Evolutionary conservation across 2,797 vertebrate species (phyloP).

Genomic region (Clarias fuscus): DNA sequence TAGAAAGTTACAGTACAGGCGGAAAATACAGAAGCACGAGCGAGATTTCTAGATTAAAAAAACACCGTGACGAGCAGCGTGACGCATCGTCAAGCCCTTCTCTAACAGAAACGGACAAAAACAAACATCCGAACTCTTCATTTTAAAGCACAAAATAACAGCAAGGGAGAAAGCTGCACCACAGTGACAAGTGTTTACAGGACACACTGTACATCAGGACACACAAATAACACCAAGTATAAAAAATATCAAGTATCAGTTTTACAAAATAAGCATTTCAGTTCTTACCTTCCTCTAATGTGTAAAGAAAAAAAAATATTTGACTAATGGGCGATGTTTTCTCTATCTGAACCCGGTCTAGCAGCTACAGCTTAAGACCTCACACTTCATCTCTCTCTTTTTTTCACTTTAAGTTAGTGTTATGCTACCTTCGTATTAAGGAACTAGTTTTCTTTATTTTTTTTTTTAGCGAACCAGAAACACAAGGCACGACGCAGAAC

Average conservation of each 20-base stretch:
- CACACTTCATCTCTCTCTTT: not conserved
- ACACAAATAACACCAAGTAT: not conserved
- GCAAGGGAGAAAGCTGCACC: not conserved
- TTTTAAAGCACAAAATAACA: not conserved
- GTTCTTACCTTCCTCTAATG: not conserved
- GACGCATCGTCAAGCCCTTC: slow-evolving; percentile 1
- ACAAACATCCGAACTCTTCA: not conserved
- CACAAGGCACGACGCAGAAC: slow-evolving; percentile 4
- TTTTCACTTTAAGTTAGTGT: not conserved
- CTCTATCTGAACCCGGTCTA: not conserved
- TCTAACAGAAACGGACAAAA: too few species aligned
- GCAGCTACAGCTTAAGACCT: not conserved
- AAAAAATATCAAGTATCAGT: slow-evolving; percentile 2
- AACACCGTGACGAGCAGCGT: not conserved
- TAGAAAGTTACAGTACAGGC: not conserved
- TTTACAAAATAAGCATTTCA: slow-evolving; percentile 18
- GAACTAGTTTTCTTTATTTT: not conserved
- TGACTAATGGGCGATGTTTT: not conserved
- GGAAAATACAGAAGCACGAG: not conserved
- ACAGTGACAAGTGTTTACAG: not conserved
- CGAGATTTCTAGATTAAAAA: not conserved
- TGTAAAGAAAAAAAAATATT: not conserved
- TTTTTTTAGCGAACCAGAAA: not conserved
- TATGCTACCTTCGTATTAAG: not conserved
- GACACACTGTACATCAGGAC: not conserved